Evolutionary conservation across 2,113 vertebrate genomes (phyloP).

Genomic region (Sitta europaea): DNA sequence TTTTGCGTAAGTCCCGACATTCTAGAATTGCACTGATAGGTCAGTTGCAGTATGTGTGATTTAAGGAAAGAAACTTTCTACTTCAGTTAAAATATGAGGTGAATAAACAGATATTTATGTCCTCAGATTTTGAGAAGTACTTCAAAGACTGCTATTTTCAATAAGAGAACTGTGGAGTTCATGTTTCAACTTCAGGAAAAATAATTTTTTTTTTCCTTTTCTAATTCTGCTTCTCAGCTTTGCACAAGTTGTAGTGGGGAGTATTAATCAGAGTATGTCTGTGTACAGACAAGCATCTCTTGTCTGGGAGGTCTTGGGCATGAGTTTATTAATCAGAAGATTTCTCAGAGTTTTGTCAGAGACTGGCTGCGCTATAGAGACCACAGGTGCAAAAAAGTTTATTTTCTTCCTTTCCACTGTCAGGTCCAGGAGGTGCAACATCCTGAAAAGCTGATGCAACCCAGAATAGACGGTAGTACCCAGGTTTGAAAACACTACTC

Average conservation of each 20-base stretch:
- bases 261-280: background rate
- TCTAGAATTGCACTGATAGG: background rate
- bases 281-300: background rate
- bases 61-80: background rate
- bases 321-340: background rate
- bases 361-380: background rate
- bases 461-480: background rate
- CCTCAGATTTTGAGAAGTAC: background rate
- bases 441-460: background rate
- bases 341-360: background rate
- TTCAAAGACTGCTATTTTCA: background rate
- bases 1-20: background rate
- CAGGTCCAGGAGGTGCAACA: rapidly evolving
- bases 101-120: background rate
- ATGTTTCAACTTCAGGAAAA: background rate
- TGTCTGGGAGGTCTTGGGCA: background rate
- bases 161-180: background rate
- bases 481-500: background rate
- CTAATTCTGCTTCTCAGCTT: background rate
- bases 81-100: background rate
- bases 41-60: background rate
- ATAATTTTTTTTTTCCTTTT: background rate
- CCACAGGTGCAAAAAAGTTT: background rate
- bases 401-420: background rate
- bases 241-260: background rate